Conservation (phyloP, 64 coral and sea anemone species). For the Actinia equina region DNA sequence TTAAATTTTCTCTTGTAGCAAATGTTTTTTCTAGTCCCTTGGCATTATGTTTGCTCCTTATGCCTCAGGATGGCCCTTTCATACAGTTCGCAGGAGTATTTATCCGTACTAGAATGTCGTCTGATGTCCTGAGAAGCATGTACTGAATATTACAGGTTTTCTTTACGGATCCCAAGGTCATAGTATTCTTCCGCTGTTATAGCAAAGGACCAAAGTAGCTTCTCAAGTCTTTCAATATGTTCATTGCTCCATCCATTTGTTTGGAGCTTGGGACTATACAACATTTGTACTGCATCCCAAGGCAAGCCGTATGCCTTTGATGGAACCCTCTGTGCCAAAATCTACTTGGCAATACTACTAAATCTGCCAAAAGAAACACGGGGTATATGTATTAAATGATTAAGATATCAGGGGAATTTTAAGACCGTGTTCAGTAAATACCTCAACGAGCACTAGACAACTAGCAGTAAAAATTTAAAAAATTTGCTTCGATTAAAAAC, state of each 20-base stretch:
- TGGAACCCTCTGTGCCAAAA: conserved; percentile 49
- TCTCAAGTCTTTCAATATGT: conserved; percentile 14
- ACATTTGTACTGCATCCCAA: conserved; percentile 38
- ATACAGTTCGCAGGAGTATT: conserved; percentile 71
- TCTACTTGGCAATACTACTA: conserved; percentile 38
- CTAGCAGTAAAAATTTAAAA: too few species aligned
- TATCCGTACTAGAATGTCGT: conserved; percentile 55
- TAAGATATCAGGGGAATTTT: too few species aligned
- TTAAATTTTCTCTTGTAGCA: conserved; percentile 28
- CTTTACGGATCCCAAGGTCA: conserved; percentile 38
- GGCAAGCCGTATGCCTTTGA: conserved; percentile 35
- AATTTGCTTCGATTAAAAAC: too few species aligned
- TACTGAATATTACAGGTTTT: conserved; percentile 66
- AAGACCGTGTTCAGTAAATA: too few species aligned
- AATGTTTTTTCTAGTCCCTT: conserved; percentile 62
- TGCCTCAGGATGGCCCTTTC: conserved; percentile 49
- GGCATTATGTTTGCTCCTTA: conserved; percentile 61
- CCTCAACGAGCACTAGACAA: too few species aligned
- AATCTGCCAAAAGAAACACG: background rate
- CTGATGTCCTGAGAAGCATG: conserved; percentile 38
- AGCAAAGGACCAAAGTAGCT: conserved; percentile 35
- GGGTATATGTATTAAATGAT: too few species aligned
- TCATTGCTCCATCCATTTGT: conserved; percentile 26
- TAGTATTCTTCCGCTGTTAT: conserved; percentile 58
- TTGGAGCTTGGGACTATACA: conserved; percentile 29